Conservation (phyloP, 1,140 invertebrate species). For the Bombus sibiricus region DNA sequence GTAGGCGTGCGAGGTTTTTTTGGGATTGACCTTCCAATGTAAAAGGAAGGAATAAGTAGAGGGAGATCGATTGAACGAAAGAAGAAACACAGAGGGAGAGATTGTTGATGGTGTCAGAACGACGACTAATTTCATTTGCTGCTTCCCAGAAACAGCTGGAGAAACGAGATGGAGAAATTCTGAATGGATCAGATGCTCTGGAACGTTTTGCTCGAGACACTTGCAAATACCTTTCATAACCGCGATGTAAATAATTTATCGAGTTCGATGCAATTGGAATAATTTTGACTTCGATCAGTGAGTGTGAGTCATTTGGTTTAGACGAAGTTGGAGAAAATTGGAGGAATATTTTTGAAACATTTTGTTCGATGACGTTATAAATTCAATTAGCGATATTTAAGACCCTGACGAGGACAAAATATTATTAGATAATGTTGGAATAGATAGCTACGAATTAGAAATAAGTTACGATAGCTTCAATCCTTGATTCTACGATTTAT, state of each 20-base stretch:
- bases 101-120: constrained; percentile 44
- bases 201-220: constrained; percentile 1
- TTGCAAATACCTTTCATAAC: constrained; percentile 1
- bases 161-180: constrained; percentile 38
- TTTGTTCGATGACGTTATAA: neutral
- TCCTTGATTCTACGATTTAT: too few relatives aligned
- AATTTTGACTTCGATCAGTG: neutral
- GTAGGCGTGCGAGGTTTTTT: constrained; percentile 32
- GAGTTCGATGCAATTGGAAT: neutral
- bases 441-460: too few relatives aligned
- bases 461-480: too few relatives aligned
- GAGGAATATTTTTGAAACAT: neutral
- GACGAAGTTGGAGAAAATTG: neutral
- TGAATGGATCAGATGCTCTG: constrained; percentile 17
- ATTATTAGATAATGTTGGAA: too few relatives aligned
- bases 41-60: neutral
- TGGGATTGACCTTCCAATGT: neutral
- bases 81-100: constrained; percentile 2
- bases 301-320: too few relatives aligned
- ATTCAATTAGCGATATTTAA: neutral
- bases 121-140: constrained; percentile 76
- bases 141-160: constrained; percentile 58
- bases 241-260: constrained; percentile 13
- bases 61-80: neutral
- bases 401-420: neutral